Base-by-base conservation (phyloP, 2,113 vertebrate genomes). In the Echinops telfairi region DNA sequence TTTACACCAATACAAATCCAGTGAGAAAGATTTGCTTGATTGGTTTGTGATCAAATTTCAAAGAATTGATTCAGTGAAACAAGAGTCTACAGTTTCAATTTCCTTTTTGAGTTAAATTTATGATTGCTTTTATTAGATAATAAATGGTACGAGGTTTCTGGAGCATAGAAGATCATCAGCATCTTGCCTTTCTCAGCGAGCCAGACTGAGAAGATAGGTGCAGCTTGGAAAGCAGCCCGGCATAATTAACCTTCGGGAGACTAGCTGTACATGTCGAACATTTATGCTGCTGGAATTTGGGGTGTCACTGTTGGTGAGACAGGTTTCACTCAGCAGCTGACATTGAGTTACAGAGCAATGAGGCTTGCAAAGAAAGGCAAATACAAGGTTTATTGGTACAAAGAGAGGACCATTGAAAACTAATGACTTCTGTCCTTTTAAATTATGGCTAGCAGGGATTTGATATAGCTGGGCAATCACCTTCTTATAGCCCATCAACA, bases 391-490 rank as follows among this genome's bases (percentile, higher is more conserved):
- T 96, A 95, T 75, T 93, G 94, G 85, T 94, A 93, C 85, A 94
- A 97, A 96, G 47, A 96, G 96, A 96, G 94, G 66, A 97, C 84
- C 31, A 76, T 23, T 83, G 83, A 7, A 92, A 86, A 97, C 58
- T 97, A 98, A 98, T 97, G 91, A 94, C 91, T 98, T 97, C 96
- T 98, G 96, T 97, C 97, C 90, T 79, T 97, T 97, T 96, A 95
- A 68, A 97, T 98, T 97, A 97, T 75, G 20, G 2, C 86, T 95
- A 95, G 62, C 89, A 77, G 57, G 68, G 4, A 2, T 96, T 94
- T 97, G 38, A 83, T 73, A 36, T 20, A 81, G 62, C 36, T 22
- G 47, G 47, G 66, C 33, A 94, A 95, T 94, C 89, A 83, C 88
- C 57, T 92, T 95, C 86, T 89, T 86, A 89, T 1, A 96, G 25